These are phyloP conservation scores for Leucoraja erinaceus DNA, from an alignment of 2,113 vertebrate genomes.

Conservation along the genomic window DNA sequence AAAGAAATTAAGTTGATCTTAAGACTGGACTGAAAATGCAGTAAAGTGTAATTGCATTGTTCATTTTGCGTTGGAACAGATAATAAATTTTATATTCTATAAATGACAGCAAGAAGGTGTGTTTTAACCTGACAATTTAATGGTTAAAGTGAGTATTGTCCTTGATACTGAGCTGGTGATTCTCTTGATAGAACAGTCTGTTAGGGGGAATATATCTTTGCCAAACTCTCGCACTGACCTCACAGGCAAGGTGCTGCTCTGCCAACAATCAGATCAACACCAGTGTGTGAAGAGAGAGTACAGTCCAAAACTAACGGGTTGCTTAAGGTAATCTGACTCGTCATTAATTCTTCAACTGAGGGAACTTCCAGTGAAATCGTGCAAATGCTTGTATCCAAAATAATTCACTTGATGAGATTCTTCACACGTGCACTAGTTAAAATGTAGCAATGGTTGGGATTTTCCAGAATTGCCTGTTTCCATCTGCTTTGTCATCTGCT, in stretches of 20 bases:
- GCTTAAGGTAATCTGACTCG: neutral
- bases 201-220: neutral
- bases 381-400: neutral
- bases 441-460: neutral
- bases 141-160: neutral
- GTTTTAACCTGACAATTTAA: neutral
- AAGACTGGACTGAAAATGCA: neutral
- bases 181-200: neutral
- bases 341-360: neutral
- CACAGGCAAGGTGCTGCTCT: neutral
- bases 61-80: neutral
- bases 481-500: neutral
- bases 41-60: neutral
- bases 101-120: too few species aligned
- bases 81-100: neutral
- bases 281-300: neutral
- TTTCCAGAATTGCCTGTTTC: neutral
- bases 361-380: neutral
- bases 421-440: neutral
- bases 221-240: neutral
- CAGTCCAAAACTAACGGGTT: neutral
- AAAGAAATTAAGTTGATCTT: neutral
- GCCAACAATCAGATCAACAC: neutral
- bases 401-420: neutral
- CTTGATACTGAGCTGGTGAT: neutral